These are phyloP conservation scores for Todiramphus chloris DNA, from an alignment of 2,113 vertebrate genomes.

Conservation along the genomic window DNA sequence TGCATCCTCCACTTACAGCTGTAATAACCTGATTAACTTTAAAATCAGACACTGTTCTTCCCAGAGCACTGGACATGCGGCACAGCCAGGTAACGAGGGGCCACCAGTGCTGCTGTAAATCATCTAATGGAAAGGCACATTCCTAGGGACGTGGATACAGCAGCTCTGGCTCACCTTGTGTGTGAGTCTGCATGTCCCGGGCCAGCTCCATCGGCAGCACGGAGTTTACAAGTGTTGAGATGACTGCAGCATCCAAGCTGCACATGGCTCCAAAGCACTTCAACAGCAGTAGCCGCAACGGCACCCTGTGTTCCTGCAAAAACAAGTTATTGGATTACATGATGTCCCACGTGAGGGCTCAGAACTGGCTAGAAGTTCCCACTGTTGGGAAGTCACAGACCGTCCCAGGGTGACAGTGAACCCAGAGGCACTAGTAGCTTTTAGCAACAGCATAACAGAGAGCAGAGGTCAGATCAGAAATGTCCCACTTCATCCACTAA, in stretches of 20 bases:
- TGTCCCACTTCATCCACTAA: neutral
- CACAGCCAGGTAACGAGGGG: neutral
- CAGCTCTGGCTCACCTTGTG: constrained; percentile 79
- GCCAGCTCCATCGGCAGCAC: constrained; percentile 97
- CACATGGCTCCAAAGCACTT: constrained; percentile 99
- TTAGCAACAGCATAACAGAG: neutral
- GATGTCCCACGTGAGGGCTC: neutral
- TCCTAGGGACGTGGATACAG: neutral
- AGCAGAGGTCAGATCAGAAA: neutral
- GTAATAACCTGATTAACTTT: neutral
- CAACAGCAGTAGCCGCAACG: constrained; percentile 88
- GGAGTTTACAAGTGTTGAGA: constrained; percentile 93
- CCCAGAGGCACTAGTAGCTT: neutral
- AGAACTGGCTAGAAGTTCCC: neutral
- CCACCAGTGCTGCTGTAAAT: neutral
- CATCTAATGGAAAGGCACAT: rapidly evolving
- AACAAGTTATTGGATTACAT: neutral
- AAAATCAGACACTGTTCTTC: neutral
- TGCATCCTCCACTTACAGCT: neutral
- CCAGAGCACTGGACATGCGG: rapidly evolving
- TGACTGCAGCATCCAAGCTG: constrained; percentile 87
- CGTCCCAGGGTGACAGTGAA: neutral
- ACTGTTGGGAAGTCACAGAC: neutral
- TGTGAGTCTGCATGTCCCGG: constrained; percentile 92
- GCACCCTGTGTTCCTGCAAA: constrained; percentile 89